Evolutionary conservation across 1,140 invertebrate genomes (phyloP).

Genomic region (Alviniconcha marisindica): DNA sequence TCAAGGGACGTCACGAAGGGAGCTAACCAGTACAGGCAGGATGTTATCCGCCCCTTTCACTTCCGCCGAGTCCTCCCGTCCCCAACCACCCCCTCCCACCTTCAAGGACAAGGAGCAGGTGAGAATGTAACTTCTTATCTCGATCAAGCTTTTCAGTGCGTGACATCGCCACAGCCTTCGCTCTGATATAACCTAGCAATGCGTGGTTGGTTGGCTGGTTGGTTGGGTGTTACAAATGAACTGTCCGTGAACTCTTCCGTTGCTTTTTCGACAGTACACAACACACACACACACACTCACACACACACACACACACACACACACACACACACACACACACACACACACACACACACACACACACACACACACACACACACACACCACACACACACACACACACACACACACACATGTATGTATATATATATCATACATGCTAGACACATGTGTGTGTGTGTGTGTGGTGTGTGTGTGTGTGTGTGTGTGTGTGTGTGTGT

Average conservation of each 20-base stretch:
- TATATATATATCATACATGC: not conserved
- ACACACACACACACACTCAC: not conserved
- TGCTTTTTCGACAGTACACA: too few species aligned
- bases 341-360: not conserved
- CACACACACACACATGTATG: too few species aligned
- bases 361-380: too few species aligned
- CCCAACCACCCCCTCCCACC: constrained; percentile 48
- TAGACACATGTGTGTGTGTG: not conserved
- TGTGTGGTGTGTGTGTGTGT: not conserved
- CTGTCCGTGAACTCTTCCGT: too few species aligned
- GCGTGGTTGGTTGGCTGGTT: not conserved
- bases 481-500: too few species aligned
- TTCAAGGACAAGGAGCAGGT: constrained; percentile 47
- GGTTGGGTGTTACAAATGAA: too few species aligned
- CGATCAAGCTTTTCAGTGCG: not conserved
- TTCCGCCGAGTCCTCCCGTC: constrained; percentile 22
- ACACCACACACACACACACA: too few species aligned
- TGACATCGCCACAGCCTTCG: not conserved
- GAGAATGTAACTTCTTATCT: constrained; percentile 1
- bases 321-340: not conserved
- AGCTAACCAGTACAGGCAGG: constrained; percentile 48
- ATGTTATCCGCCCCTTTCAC: constrained; percentile 50
- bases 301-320: not conserved
- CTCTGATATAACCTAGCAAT: not conserved
- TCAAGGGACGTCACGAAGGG: not conserved